Evolutionary conservation across 2,797 vertebrate genomes (phyloP).

Genomic region (Alauda arvensis): DNA sequence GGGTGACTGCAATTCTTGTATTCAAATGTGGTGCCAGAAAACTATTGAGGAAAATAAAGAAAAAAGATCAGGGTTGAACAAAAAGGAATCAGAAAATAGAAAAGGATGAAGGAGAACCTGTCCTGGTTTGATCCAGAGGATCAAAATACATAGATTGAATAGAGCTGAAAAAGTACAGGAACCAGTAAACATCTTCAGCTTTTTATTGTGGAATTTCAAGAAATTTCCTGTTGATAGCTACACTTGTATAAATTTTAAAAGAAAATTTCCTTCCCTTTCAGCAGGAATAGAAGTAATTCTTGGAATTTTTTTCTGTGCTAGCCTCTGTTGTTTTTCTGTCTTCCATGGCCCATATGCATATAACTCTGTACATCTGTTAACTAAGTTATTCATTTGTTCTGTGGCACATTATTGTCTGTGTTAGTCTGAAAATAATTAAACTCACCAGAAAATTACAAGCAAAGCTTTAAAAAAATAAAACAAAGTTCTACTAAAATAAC

Average conservation of each 20-base stretch:
- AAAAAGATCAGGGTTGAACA: not conserved
- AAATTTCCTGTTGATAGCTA: not conserved
- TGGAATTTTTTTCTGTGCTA: not conserved
- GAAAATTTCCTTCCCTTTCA: not conserved
- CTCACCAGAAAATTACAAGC: not conserved
- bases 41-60: not conserved
- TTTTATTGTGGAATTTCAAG: not conserved
- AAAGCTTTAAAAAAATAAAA: not conserved
- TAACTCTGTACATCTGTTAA: not conserved
- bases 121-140: no score
- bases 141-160: not conserved
- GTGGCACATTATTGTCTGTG: not conserved
- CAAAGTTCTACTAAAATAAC: not conserved
- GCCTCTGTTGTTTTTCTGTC: not conserved
- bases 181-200: not conserved
- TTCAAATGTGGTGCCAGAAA: not conserved
- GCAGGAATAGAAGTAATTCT: not conserved
- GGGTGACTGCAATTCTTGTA: not conserved
- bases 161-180: not conserved
- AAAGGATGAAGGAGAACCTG: not conserved
- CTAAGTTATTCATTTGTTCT: not conserved
- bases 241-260: not conserved
- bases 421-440: not conserved
- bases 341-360: not conserved
- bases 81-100: not conserved